phyloP scores from a whole-genome alignment of 2,797 vertebrate genomes.

The Megaceryle alcyon region DNA sequence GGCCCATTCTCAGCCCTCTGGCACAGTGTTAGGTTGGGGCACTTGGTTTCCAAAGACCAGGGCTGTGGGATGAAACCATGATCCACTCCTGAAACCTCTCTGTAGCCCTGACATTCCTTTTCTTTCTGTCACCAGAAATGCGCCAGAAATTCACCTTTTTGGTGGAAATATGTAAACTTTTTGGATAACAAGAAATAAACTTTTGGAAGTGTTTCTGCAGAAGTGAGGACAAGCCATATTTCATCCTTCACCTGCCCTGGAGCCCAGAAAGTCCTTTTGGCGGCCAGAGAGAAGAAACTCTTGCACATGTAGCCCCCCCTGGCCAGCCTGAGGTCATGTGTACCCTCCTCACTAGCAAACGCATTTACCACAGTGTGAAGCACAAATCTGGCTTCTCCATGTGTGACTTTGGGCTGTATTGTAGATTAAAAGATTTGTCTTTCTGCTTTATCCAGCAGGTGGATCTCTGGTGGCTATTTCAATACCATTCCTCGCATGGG shows the following conservation, averaged over 20 bases:
- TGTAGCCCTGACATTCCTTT: neutral
- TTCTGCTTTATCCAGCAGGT: slow-evolving; percentile 53
- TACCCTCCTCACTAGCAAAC: neutral
- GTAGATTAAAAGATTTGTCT: slow-evolving; percentile 66
- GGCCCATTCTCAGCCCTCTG: neutral
- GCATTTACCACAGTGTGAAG: neutral
- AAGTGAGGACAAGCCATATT: neutral
- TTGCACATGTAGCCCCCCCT: neutral
- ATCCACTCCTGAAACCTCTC: neutral
- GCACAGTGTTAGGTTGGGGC: neutral
- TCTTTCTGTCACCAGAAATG: neutral
- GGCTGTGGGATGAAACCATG: neutral
- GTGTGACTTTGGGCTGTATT: neutral
- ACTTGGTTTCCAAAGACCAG: neutral
- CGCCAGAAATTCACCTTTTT: neutral
- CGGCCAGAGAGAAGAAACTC: neutral
- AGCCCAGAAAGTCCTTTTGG: neutral
- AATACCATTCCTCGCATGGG: slow-evolving; percentile 28
- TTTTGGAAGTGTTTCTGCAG: neutral
- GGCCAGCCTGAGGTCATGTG: neutral
- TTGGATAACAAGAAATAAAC: neutral
- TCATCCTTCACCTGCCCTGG: neutral
- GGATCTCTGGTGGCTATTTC: slow-evolving; percentile 60
- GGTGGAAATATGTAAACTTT: neutral
- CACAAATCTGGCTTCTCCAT: neutral